phyloP scores from a whole-genome alignment of 2,888 invertebrate species.

The Aleiodes leptofemur region DNA sequence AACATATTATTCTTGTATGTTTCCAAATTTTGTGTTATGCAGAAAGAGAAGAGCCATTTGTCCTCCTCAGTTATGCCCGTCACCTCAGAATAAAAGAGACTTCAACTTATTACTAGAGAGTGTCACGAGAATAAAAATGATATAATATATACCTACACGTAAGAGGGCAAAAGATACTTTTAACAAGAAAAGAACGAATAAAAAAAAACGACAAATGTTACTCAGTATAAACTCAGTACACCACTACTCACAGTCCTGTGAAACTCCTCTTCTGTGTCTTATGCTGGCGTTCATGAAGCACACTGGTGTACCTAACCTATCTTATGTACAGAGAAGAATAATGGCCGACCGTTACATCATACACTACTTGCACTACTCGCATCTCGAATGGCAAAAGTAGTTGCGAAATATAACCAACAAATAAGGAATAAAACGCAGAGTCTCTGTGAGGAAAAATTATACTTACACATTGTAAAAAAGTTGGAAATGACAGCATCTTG shows the following conservation, averaged over 20 bases:
- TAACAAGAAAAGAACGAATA: neutral
- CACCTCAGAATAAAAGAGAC: slow-evolving; percentile 3
- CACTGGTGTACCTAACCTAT: neutral
- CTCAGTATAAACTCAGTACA: slow-evolving; percentile 20
- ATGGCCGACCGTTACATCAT: slow-evolving; percentile 52
- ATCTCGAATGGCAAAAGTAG: slow-evolving; percentile 34
- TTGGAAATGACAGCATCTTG: no score
- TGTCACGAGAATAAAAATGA: slow-evolving; percentile 5
- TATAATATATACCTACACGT: neutral
- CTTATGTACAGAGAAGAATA: slow-evolving; percentile 42
- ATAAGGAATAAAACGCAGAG: slow-evolving; percentile 4
- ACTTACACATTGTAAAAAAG: no score
- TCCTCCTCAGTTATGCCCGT: neutral
- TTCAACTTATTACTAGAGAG: neutral
- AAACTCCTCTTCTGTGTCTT: slow-evolving; percentile 3
- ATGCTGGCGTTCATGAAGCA: slow-evolving; percentile 21
- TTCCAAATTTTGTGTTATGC: no score
- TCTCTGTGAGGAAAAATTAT: no score
- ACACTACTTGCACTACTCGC: slow-evolving; percentile 34
- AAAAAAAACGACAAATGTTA: neutral
- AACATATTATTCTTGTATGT: no score
- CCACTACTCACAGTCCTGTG: slow-evolving; percentile 26
- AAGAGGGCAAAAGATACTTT: slow-evolving; percentile 17
- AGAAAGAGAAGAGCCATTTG: no score
- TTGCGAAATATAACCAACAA: slow-evolving; percentile 45